phyloP scores from a whole-genome alignment of 2,113 vertebrate species.

The Ammodytes dubius region DNA sequence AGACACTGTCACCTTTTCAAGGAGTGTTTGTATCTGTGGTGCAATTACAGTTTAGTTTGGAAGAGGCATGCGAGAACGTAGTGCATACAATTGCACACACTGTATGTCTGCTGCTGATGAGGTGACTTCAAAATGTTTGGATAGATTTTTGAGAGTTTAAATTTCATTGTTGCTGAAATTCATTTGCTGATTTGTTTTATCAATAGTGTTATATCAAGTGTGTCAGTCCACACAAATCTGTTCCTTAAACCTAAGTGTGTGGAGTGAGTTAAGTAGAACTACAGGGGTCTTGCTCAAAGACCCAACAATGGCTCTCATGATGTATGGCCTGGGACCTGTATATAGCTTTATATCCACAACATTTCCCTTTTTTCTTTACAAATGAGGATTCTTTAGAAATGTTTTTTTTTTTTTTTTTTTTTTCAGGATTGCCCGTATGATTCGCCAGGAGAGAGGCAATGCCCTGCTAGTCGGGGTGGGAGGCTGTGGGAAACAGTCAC shows the following conservation, averaged over 20 bases:
- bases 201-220: neutral
- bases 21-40: neutral
- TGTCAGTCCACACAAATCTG: neutral
- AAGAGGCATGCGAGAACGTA: neutral
- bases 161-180: neutral
- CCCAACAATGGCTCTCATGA: neutral
- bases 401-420: neutral
- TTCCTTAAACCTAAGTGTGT: neutral
- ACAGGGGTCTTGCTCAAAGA: neutral
- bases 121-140: neutral
- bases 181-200: neutral
- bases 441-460: slow-evolving; percentile 92
- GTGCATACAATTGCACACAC: neutral
- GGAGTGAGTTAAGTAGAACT: neutral
- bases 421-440: slow-evolving; percentile 89
- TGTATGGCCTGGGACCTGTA: neutral
- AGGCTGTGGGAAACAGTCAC: slow-evolving; percentile 91
- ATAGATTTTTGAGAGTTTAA: neutral
- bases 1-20: neutral
- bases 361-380: neutral
- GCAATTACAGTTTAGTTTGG: neutral
- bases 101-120: neutral
- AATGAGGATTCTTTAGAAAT: neutral
- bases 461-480: slow-evolving; percentile 91
- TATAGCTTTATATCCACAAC: neutral